Base-by-base conservation (phyloP, 2,888 invertebrate species). In the Pachliopta kotzebuea region DNA sequence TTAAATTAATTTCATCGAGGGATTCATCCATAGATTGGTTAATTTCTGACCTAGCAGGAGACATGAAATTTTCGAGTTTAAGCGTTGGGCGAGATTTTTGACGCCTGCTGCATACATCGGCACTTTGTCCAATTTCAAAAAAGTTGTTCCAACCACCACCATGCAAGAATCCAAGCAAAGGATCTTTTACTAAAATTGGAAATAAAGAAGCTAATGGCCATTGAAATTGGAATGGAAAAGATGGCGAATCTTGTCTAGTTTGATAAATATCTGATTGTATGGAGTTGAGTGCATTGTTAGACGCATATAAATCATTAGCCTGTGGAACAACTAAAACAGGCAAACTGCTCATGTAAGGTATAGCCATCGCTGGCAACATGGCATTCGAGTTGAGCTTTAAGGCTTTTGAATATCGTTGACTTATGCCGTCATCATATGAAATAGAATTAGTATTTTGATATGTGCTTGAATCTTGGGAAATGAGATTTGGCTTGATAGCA, bases 181-280 rank as follows among this genome's bases (percentile, higher is more conserved):
- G 94, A 73, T 94, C 93, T 77, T 90, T 93, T 37, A 94, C 89
- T 11, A 93, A 76, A 42, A 94, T 85, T 0, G 94, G 94, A 71
- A 94, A 94, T 45, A 84, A 83, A 45, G 84, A 80, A 9, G 92
- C 86, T 45, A 93, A 86, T 0, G 94, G 94, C 89, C 92, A 93
- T 65, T 78, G 84, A 58, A 86, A 74, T 66, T 80, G 78, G 67
- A 86, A 80, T 18, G 83, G 79, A 50, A 72, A 73, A 8, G 68
- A 63, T 9, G 80, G 74, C 31, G 80, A 79, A 17, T 77, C 75
- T 70, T 86, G 83, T 62, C 81, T 81, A 17, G 81, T 77, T 71
- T 80, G 81, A 66, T 79, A 80, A 42, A 70, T 70, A 18, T 74
- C 62, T 1, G 70, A 65, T 29, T 79, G 76, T 63, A 78, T 68